A percentile compares a stretch with the other conserved stretches of the same genome.
Evolutionary conservation across 2,888 invertebrate genomes (phyloP).

Genomic region (Lasioglossum oenotherae): DNA sequence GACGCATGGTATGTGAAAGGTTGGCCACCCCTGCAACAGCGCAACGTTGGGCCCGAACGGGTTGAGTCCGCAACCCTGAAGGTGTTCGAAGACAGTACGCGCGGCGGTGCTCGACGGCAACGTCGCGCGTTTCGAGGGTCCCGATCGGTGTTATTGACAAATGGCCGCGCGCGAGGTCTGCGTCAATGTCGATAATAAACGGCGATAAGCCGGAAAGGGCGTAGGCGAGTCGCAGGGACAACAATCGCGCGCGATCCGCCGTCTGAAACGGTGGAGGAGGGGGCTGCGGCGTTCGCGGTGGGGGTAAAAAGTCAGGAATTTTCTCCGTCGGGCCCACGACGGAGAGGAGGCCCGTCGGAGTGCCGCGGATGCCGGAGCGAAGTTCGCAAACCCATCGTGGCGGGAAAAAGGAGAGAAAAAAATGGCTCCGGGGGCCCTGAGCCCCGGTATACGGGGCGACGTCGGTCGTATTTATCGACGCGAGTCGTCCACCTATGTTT

Average conservation of each 20-base stretch:
- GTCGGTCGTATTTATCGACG: slow-evolving; percentile 79
- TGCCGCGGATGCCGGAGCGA: slow-evolving; percentile 70
- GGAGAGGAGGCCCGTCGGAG: slow-evolving; percentile 53
- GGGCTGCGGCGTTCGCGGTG: not conserved
- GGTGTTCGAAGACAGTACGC: not conserved
- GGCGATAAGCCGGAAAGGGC: slow-evolving; percentile 41
- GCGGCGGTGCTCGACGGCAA: not conserved
- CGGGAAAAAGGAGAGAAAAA: slow-evolving; percentile 49
- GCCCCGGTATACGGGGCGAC: slow-evolving; percentile 68
- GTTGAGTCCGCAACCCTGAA: not conserved
- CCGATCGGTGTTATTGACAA: slow-evolving; percentile 30
- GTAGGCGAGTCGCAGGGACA: slow-evolving; percentile 35
- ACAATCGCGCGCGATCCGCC: not conserved
- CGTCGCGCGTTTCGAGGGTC: not conserved
- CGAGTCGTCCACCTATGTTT: slow-evolving; percentile 59
- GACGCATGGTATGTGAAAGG: too few species aligned
- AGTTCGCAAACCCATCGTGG: slow-evolving; percentile 69
- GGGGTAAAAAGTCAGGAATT: slow-evolving; percentile 72
- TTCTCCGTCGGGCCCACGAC: slow-evolving; percentile 46
- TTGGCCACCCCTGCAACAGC: too few species aligned
- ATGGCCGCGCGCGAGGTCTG: slow-evolving; percentile 24
- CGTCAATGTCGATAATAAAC: slow-evolving; percentile 40
- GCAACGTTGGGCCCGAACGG: not conserved
- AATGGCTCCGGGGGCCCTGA: not conserved
- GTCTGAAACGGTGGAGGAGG: not conserved